Percentiles rank a stretch among this genome's conserved stretches.
Evolutionary conservation across 2,113 vertebrate species (phyloP).

Genomic region (Hiodon alosoides): DNA sequence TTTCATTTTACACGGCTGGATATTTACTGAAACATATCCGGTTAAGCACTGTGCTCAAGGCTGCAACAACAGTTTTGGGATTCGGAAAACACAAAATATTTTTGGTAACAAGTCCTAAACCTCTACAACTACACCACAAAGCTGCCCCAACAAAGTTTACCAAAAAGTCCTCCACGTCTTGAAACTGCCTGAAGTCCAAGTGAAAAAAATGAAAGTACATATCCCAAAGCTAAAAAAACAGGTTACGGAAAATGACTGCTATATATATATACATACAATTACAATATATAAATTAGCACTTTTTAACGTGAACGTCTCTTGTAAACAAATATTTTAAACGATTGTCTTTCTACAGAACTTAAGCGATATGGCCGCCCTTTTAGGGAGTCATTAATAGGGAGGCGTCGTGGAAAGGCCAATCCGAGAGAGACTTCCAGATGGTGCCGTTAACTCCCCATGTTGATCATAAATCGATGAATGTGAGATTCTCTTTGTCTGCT

Average conservation of each 20-base stretch:
- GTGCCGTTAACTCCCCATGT: not conserved
- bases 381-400: conserved; percentile 29
- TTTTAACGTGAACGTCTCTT: conserved; percentile 50
- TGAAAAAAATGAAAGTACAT: conserved; percentile 23
- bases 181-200: not conserved
- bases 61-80: no score
- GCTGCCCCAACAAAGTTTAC: conserved; percentile 6
- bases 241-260: conserved; percentile 25
- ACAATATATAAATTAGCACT: conserved; percentile 57
- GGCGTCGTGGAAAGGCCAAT: no score
- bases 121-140: no score
- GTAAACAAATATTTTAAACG: conserved; percentile 56
- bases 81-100: no score
- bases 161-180: conserved; percentile 9
- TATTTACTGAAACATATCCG: no score
- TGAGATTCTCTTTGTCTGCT: conserved; percentile 28
- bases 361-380: conserved; percentile 14
- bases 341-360: conserved; percentile 24
- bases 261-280: conserved; percentile 37
- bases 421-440: no score
- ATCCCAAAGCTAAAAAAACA: conserved; percentile 17
- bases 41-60: no score
- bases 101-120: no score
- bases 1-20: no score
- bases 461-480: conserved; percentile 15